Base-by-base conservation (phyloP, 2,113 vertebrate species). In the Tachysurus vachellii region DNA sequence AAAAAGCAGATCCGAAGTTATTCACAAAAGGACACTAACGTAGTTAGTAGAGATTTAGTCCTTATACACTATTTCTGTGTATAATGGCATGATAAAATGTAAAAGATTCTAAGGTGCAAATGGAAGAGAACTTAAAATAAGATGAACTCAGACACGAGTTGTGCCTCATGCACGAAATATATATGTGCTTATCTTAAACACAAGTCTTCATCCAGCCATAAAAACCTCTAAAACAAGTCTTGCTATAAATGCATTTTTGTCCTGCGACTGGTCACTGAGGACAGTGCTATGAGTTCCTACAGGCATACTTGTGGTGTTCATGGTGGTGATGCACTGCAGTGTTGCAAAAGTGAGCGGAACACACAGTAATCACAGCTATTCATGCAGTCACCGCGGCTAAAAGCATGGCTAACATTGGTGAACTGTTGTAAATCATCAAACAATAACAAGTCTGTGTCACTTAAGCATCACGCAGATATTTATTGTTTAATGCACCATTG, bases 251-350 rank as follows among this genome's bases (percentile, higher is more conserved):
- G 64, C 66, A 36, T 44, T 86, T 71, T 81, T 57, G 23, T 70
- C 9, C 85, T 81, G 26, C 6, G 19, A 86, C 47, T 68, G 76
- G 77, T 86, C 64, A 86, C 79, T 73, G 79, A 73, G 79, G 54
- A 59, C 66, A 86, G 36, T 73, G 79, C 53, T 47, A 81, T 59
- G 42, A 82, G 85, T 36, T 86, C 26, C 76, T 73, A 71, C 26
- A 47, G 16, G 79, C 85, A 86, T 86, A 86, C 66, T 82, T 86
- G 85, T 82, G 85, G 85, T 82, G 23, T 47, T 56, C 66, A 82
- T 82, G 23, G 36, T 57, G 79, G 64, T 57, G 36, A 71, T 61
- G 11, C 66, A 47, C 26, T 36, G 31, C n/a, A 4, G 66, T 50
- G 79, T 70, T 73, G 26, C 66, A 26, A 66, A 81, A 86, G 77